Conservation (phyloP, 2,797 vertebrate species). For the Picus viridis region DNA sequence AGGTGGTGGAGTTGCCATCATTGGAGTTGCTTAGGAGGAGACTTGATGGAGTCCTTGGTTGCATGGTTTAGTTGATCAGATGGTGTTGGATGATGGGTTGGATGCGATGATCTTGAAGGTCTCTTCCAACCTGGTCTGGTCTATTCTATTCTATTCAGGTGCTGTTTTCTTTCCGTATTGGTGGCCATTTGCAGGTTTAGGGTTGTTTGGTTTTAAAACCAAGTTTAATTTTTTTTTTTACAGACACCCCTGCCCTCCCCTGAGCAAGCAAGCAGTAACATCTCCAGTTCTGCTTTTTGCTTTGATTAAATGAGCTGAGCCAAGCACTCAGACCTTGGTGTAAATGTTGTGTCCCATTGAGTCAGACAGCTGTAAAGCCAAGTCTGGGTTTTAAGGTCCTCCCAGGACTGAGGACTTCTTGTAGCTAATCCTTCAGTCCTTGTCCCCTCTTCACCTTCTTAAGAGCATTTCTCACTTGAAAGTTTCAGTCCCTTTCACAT, state of each 20-base stretch:
- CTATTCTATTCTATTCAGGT: background rate
- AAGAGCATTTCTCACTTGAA: background rate
- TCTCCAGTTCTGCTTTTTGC: background rate
- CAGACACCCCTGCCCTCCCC: background rate
- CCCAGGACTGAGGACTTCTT: background rate
- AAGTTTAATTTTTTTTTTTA: background rate
- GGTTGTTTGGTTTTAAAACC: background rate
- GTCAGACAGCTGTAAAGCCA: constrained; percentile 5
- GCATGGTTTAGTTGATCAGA: no score
- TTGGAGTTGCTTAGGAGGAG: no score
- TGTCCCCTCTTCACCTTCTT: background rate
- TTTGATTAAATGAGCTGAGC: background rate
- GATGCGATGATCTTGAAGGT: no score
- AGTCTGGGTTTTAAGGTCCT: background rate
- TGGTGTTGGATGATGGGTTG: no score
- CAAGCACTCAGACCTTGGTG: background rate
- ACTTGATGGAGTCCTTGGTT: no score
- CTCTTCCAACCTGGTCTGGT: no score
- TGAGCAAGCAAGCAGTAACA: background rate
- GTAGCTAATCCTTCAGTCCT: background rate
- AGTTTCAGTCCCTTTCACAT: background rate
- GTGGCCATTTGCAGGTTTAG: background rate
- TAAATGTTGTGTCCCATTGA: background rate
- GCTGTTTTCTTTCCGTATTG: background rate
- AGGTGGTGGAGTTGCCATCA: no score